These are phyloP conservation scores for Agrotis puta DNA, from an alignment of 2,888 invertebrate species.

Conservation along the genomic window DNA sequence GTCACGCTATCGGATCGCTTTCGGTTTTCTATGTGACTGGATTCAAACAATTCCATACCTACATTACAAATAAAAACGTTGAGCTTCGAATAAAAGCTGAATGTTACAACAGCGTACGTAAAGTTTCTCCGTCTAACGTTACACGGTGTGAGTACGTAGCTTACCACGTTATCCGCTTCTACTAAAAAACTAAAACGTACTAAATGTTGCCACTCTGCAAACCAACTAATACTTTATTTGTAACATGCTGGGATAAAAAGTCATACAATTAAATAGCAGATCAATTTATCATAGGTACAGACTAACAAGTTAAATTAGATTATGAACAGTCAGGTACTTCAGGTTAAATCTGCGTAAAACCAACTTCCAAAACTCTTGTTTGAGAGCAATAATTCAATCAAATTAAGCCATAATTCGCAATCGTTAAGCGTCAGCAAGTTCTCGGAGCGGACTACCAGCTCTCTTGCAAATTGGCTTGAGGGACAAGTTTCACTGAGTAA, in stretches of 20 bases:
- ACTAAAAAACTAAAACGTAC: slow-evolving; percentile 24
- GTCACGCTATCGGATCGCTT: too few species aligned
- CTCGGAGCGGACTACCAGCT: slow-evolving; percentile 58
- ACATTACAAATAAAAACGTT: too few species aligned
- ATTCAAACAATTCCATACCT: too few species aligned
- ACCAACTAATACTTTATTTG: slow-evolving; percentile 20
- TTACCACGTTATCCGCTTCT: slow-evolving; percentile 15
- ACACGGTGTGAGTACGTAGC: slow-evolving; percentile 6
- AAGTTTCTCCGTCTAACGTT: slow-evolving; percentile 1
- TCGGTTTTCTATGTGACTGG: too few species aligned
- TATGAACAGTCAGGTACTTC: slow-evolving; percentile 34
- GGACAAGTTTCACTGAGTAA: slow-evolving; percentile 74
- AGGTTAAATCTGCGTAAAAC: slow-evolving; percentile 53
- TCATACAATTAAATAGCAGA: slow-evolving; percentile 2
- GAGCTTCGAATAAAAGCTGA: slow-evolving; percentile 12
- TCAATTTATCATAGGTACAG: not conserved
- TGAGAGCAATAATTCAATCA: slow-evolving; percentile 72
- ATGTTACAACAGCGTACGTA: slow-evolving; percentile 2
- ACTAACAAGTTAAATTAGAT: slow-evolving; percentile 27
- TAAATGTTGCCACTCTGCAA: slow-evolving; percentile 17
- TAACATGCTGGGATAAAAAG: slow-evolving; percentile 12
- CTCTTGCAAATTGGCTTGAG: slow-evolving; percentile 76
- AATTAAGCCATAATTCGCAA: slow-evolving; percentile 78
- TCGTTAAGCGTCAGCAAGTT: slow-evolving; percentile 74
- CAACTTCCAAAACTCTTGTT: slow-evolving; percentile 55